These are phyloP conservation scores for Epizoanthus fatuus DNA, from an alignment of 92 coral and sea anemone species.

Conservation along the genomic window DNA sequence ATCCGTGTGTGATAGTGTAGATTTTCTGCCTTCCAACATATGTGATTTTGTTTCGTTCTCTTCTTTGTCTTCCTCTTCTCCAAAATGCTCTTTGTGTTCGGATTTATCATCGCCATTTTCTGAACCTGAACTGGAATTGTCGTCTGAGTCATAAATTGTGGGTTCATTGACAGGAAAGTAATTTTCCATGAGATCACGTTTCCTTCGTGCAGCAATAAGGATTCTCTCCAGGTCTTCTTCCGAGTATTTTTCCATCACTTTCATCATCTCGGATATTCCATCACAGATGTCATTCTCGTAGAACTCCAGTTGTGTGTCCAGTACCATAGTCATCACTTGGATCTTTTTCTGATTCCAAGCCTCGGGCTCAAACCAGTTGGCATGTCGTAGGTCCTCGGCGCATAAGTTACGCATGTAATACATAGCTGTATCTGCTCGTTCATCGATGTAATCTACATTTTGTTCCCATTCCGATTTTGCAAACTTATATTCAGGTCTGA, in stretches of 20 bases:
- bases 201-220: constrained; percentile 34
- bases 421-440: constrained; percentile 82
- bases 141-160: constrained; percentile 7
- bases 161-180: not conserved
- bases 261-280: constrained; percentile 76
- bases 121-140: not conserved
- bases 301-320: constrained; percentile 71
- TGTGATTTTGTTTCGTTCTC: no score
- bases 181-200: constrained; percentile 31
- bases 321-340: constrained; percentile 68
- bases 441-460: constrained; percentile 80
- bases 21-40: no score
- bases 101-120: no score
- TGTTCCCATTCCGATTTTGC: constrained; percentile 80
- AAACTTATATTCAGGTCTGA: constrained; percentile 88
- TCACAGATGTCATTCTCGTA: constrained; percentile 92
- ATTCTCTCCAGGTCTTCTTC: constrained; percentile 70
- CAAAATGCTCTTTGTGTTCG: no score
- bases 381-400: constrained; percentile 87
- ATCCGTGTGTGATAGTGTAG: no score
- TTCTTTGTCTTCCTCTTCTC: no score
- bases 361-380: constrained; percentile 85
- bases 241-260: constrained; percentile 63
- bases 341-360: constrained; percentile 69
- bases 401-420: constrained; percentile 86